Base-by-base conservation (phyloP, 1,140 invertebrate genomes). In the Eueides isabella region DNA sequence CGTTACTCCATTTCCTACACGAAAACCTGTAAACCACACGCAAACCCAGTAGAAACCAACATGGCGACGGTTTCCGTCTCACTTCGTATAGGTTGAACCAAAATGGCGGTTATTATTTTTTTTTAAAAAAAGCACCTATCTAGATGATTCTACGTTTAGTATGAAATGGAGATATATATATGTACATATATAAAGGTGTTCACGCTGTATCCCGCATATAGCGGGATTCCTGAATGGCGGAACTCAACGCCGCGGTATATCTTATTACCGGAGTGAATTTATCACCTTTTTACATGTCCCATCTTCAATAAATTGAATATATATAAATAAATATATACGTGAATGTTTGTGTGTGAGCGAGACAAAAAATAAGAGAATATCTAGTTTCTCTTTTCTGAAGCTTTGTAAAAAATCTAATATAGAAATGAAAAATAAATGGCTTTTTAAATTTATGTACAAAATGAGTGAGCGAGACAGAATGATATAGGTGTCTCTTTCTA, bases 1-100 rank as follows among this genome's bases (percentile, higher is more conserved):
- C 97, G 23, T 93, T 99, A 48, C 94, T 99, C 29, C 97, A 97
- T 72, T 99, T 99, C 92, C 94, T 99, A 72, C 97, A 99, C 92
- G 97, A 98, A 86, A 94, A 98, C 93, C 95, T 98, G 88, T 97
- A 95, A 12, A 65, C 62, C 62, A 19, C 35, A 2, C 38, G 11
- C 31, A 55, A 55, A 48, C 7, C 23, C 61, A 61, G 9, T 0
- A 61, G 12, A 61, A 16, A 63, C 23, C 61, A 31, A 63, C 61
- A 63, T n/a, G 61, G 61, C 61, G 61, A 28, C 23, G 11, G 48
- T 55, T 12, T 55, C n/a, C 26, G 23, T 55, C 23, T 23, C 23
- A 55, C 7, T 19, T 23, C 23, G 12, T 26, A 19, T 19, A 26
- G 9, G 48, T 55, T 55, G 19, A 55, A 23, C 19, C 48, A 55